Percentiles rank a stretch among this genome's conserved stretches.
Evolutionary conservation across 2,888 invertebrate species (phyloP).

Genomic region (Dolichomitus sp.): DNA sequence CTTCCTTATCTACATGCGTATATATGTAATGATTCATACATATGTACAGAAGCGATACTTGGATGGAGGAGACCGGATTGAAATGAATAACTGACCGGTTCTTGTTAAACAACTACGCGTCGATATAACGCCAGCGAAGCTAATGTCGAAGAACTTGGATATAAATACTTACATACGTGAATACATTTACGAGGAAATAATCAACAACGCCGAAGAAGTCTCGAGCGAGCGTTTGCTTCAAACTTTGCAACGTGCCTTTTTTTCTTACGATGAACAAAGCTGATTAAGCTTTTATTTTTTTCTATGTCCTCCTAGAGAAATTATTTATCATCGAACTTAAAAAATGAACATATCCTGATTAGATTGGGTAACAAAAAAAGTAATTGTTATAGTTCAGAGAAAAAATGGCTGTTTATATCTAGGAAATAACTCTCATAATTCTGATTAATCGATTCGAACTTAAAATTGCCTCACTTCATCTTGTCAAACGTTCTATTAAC

Average conservation of each 20-base stretch:
- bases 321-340: background rate
- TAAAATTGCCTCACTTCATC: no score
- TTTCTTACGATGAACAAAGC: background rate
- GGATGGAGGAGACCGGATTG: conserved; percentile 45
- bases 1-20: conserved; percentile 15
- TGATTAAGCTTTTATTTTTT: conserved; percentile 6
- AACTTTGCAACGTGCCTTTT: background rate
- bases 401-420: no score
- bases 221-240: background rate
- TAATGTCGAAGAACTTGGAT: background rate
- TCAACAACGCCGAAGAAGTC: background rate
- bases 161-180: conserved; percentile 4
- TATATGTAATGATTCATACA: background rate
- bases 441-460: no score
- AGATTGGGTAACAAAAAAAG: no score
- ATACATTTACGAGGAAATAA: conserved; percentile 18
- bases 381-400: no score
- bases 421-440: no score
- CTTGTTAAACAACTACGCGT: conserved; percentile 52
- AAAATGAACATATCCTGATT: no score
- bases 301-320: background rate
- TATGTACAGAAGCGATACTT: conserved; percentile 5
- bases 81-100: conserved; percentile 59
- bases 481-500: no score
- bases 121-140: conserved; percentile 29